phyloP scores from a whole-genome alignment of 2,797 vertebrate species.

The Scleropages formosus region DNA sequence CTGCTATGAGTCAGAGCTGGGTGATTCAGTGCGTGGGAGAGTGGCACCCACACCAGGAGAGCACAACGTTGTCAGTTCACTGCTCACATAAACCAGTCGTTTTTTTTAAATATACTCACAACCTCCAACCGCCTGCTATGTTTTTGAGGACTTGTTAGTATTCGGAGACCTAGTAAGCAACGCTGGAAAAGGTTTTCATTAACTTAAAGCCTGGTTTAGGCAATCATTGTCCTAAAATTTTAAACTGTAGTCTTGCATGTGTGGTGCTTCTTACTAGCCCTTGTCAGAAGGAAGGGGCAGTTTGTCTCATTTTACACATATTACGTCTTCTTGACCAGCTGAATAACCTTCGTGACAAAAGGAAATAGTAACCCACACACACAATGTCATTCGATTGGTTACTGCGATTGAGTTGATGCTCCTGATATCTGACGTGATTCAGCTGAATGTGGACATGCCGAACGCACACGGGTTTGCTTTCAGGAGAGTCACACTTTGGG shows the following conservation, averaged over 20 bases:
- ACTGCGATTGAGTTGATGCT: neutral
- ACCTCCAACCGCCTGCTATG: neutral
- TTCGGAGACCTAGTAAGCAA: neutral
- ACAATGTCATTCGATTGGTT: neutral
- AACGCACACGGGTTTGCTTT: neutral
- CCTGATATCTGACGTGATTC: neutral
- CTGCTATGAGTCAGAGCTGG: neutral
- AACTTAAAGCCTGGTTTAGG: no score
- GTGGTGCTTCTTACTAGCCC: neutral
- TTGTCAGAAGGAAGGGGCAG: neutral
- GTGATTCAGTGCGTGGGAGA: conserved; percentile 6
- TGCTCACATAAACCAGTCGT: neutral
- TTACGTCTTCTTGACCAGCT: neutral
- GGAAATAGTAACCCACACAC: neutral
- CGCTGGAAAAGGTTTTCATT: neutral
- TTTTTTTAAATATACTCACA: neutral
- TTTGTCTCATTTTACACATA: neutral
- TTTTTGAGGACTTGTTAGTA: neutral
- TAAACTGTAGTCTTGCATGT: neutral
- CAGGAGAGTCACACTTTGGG: no score
- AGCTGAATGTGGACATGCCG: neutral
- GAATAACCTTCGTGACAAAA: neutral
- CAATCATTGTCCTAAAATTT: no score
- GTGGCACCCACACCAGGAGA: neutral
- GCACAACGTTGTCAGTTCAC: neutral